A percentile compares a stretch with the other conserved stretches of the same genome.
Evolutionary conservation across 2,113 vertebrate species (phyloP).

Genomic region (Agapornis roseicollis): DNA sequence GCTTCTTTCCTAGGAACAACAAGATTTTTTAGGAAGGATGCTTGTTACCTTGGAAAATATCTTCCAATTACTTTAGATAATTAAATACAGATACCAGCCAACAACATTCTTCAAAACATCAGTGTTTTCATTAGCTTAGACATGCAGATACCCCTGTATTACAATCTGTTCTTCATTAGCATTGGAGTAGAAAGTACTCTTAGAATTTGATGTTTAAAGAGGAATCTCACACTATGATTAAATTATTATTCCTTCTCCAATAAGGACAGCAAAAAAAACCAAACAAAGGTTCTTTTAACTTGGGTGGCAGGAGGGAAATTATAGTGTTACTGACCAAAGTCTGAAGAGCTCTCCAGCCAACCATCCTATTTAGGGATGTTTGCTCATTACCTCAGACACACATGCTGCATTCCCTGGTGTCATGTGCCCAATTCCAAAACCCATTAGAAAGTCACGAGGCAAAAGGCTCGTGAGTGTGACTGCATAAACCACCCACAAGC

Average conservation of each 20-base stretch:
- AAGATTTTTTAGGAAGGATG: background rate
- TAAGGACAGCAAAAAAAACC: background rate
- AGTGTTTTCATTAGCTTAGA: background rate
- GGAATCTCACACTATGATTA: background rate
- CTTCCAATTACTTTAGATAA: background rate
- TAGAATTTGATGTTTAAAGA: background rate
- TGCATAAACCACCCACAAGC: background rate
- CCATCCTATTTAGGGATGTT: conserved; percentile 27
- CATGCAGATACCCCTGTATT: background rate
- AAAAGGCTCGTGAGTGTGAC: conserved; percentile 1
- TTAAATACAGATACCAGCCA: background rate
- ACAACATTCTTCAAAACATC: background rate
- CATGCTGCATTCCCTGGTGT: conserved; percentile 12
- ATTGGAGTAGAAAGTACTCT: background rate
- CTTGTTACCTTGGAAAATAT: background rate
- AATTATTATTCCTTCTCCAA: background rate
- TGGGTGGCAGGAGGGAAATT: background rate
- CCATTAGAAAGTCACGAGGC: conserved; percentile 58
- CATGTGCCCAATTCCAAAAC: conserved; percentile 48
- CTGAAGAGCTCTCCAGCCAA: background rate
- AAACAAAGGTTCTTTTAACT: background rate
- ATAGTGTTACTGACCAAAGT: background rate
- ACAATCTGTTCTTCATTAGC: background rate
- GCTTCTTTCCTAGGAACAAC: background rate
- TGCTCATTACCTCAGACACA: conserved; percentile 35